Evolutionary conservation across 1,140 invertebrate genomes (phyloP), one percentile per base, ranked within the genome.

Genomic region (Lerema accius): DNA sequence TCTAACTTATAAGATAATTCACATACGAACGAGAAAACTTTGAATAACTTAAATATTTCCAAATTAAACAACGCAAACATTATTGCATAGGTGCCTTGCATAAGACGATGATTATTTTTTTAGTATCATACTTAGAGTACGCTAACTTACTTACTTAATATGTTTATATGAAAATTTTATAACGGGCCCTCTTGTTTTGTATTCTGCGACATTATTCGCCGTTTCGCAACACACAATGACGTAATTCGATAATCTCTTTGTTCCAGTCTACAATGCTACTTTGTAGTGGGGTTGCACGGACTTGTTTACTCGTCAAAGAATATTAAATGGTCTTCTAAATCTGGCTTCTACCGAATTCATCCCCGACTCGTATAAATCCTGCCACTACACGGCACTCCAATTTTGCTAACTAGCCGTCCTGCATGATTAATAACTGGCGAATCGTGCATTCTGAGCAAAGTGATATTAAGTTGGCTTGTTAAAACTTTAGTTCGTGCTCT

Each of bases 391-490:
- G 63, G 73, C 75, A 81, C 83, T 86, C 78, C 78, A 86, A 83
- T 86, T 86, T 83, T 55, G 73, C 84, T 89, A 89, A 90, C 86
- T 88, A 90, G 84, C 80, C 82, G 66, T 87, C 79, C 70, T 87
- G 83, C 83, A 89, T 90, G 87, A 90, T 89, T 89, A 90, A 90
- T 86, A 87, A 82, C 84, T 74, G 80, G 83, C 75, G 83, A 84
- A 82, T 88, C 78, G 85, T 86, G 82, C 77, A 86, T 85, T 83
- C 78, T 77, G 74, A 71, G 82, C 72, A 78, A 87, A 90, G 84
- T 87, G 87, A 90, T 88, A 90, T 90, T 89, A 89, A 90, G 87
- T 90, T 90, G 84, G 82, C 87, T 90, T 87, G 87, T 90, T 90
- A 90, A 89, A 90, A 90, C 84, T 89, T 88, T 80, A 77, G 51